phyloP scores from a whole-genome alignment of 2,113 vertebrate genomes.

The Patagioenas fasciata region DNA sequence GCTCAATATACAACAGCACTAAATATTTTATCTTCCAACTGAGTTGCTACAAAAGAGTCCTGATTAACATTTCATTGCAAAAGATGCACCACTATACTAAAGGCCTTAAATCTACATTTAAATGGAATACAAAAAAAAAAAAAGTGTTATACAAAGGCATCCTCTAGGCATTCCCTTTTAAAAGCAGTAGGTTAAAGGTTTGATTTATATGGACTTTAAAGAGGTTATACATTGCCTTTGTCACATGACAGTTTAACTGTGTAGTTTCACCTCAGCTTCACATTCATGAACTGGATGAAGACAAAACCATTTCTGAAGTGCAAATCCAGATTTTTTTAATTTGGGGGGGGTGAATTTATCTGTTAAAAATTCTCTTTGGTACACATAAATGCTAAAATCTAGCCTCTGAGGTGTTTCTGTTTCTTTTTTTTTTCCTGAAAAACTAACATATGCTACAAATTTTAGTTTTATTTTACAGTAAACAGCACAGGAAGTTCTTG shows the following conservation, averaged over 20 bases:
- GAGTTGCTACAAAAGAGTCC: constrained; percentile 48
- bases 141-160: constrained; percentile 46
- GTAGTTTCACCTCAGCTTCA: constrained; percentile 44
- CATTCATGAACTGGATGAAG: constrained; percentile 22
- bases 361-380: not conserved
- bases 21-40: constrained; percentile 60
- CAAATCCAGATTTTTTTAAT: not conserved
- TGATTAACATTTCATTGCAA: constrained; percentile 61
- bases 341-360: not conserved
- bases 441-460: not conserved
- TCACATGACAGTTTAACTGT: constrained; percentile 30
- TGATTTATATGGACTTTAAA: constrained; percentile 64
- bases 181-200: constrained; percentile 51
- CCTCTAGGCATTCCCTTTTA: constrained; percentile 39
- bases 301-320: constrained; percentile 15
- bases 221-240: constrained; percentile 29
- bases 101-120: constrained; percentile 69
- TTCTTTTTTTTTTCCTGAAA: not conserved
- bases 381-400: constrained; percentile 12
- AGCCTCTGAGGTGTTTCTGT: not conserved
- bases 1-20: constrained; percentile 28
- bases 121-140: constrained; percentile 50
- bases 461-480: constrained; percentile 29
- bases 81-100: constrained; percentile 52
- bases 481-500: constrained; percentile 15